phyloP scores from a whole-genome alignment of 2,113 vertebrate species.

The Brachyhypopomus occidentalis region DNA sequence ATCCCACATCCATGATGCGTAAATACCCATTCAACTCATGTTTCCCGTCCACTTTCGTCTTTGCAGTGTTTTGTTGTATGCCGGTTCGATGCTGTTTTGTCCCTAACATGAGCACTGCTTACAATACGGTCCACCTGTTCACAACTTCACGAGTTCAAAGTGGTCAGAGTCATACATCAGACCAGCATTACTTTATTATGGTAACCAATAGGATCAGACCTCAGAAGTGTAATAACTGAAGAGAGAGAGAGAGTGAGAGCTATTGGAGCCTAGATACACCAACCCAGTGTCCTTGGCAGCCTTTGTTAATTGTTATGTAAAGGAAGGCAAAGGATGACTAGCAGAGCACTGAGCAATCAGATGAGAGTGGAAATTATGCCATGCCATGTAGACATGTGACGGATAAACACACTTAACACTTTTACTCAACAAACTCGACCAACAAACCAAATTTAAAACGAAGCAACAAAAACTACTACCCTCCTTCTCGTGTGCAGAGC shows the following conservation, averaged over 20 bases:
- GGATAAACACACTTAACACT: neutral
- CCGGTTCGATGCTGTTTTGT: neutral
- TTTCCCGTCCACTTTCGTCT: neutral
- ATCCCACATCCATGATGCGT: neutral
- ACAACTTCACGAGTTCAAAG: no score
- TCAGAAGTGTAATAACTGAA: neutral
- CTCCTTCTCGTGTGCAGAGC: neutral
- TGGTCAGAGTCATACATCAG: no score
- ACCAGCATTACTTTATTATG: neutral
- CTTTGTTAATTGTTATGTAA: slow-evolving; percentile 14
- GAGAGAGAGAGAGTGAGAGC: neutral
- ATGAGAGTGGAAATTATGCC: neutral
- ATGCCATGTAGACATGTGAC: neutral
- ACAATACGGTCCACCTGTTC: no score
- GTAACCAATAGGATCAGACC: neutral
- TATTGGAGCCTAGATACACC: neutral
- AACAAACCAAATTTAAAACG: neutral
- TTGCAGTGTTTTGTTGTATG: neutral
- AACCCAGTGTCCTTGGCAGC: neutral
- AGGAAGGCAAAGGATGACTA: neutral
- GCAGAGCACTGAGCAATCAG: neutral
- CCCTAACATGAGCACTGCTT: no score
- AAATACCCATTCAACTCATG: neutral
- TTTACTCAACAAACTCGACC: neutral
- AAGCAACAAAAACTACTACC: neutral